Conservation (phyloP, 2,888 invertebrate species). For the Chrysomela aeneicollis region DNA sequence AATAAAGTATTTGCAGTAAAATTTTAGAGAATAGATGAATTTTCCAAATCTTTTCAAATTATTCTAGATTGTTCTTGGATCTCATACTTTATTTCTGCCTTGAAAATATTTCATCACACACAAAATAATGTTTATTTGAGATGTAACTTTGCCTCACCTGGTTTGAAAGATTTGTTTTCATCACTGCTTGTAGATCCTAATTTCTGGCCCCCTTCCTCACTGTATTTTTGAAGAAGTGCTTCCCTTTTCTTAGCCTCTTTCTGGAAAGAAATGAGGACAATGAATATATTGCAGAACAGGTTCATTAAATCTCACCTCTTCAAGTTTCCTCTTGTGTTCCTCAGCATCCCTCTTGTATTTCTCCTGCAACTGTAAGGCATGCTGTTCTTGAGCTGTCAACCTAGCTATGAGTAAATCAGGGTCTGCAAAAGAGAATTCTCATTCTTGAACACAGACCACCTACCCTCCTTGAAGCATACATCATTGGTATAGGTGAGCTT, state of each 20-base stretch:
- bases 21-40: too few species aligned
- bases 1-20: too few species aligned
- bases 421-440: slow-evolving; percentile 54
- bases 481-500: slow-evolving; percentile 31
- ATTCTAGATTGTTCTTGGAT: too few species aligned
- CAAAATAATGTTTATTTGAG: too few species aligned
- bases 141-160: slow-evolving; percentile 38
- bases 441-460: too few species aligned
- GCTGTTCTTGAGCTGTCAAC: slow-evolving; percentile 56
- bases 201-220: slow-evolving; percentile 45
- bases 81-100: too few species aligned
- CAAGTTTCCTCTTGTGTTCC: slow-evolving; percentile 53
- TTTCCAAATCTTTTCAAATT: too few species aligned
- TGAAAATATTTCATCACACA: too few species aligned
- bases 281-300: neutral
- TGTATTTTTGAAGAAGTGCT: slow-evolving; percentile 45
- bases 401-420: slow-evolving; percentile 58
- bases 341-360: slow-evolving; percentile 56
- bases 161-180: slow-evolving; percentile 39
- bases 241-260: slow-evolving; percentile 53
- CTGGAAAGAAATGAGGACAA: slow-evolving; percentile 40
- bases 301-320: slow-evolving; percentile 52
- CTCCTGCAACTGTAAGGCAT: slow-evolving; percentile 60
- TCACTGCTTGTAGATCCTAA: slow-evolving; percentile 45
- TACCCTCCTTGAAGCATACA: too few species aligned